These are phyloP conservation scores for Temnothorax rugatulus DNA, from an alignment of 2,888 invertebrate species.

Conservation along the genomic window DNA sequence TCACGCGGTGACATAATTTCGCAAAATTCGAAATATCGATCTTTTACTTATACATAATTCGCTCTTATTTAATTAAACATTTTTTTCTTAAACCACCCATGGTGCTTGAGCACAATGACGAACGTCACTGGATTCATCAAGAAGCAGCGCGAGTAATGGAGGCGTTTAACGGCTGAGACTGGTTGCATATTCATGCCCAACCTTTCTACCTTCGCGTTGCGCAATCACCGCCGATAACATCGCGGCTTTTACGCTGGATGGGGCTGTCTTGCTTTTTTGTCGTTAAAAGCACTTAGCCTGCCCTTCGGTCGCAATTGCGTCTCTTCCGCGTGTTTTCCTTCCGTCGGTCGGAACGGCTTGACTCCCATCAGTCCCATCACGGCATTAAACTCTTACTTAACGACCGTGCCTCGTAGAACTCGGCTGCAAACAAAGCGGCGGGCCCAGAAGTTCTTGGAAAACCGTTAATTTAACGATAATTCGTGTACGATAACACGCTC, in stretches of 20 bases:
- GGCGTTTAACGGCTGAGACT: slow-evolving; percentile 81
- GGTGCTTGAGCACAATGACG: slow-evolving; percentile 48
- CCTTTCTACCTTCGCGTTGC: slow-evolving; percentile 74
- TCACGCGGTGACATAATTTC: background rate
- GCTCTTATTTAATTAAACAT: slow-evolving; percentile 48
- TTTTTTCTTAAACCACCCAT: slow-evolving; percentile 15
- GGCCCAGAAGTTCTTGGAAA: background rate
- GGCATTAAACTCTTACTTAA: slow-evolving; percentile 54
- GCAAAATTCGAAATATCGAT: background rate
- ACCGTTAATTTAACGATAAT: slow-evolving; percentile 18
- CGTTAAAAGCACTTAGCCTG: slow-evolving; percentile 72
- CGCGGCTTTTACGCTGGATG: slow-evolving; percentile 71
- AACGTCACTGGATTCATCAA: slow-evolving; percentile 75
- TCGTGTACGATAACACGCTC: background rate
- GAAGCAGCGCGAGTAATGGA: slow-evolving; percentile 79
- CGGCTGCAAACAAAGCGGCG: slow-evolving; percentile 34
- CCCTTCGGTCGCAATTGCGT: slow-evolving; percentile 70
- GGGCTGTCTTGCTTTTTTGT: slow-evolving; percentile 68
- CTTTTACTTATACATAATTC: slow-evolving; percentile 37
- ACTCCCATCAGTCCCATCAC: slow-evolving; percentile 43
- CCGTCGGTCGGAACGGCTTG: slow-evolving; percentile 50
- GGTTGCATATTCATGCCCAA: slow-evolving; percentile 82
- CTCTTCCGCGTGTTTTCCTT: slow-evolving; percentile 66
- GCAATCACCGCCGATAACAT: slow-evolving; percentile 78
- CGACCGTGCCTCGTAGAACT: slow-evolving; percentile 20